Evolutionary conservation across 2,113 vertebrate species (phyloP), one percentile per base, ranked within the genome.

Genomic region (Pterocles gutturalis): DNA sequence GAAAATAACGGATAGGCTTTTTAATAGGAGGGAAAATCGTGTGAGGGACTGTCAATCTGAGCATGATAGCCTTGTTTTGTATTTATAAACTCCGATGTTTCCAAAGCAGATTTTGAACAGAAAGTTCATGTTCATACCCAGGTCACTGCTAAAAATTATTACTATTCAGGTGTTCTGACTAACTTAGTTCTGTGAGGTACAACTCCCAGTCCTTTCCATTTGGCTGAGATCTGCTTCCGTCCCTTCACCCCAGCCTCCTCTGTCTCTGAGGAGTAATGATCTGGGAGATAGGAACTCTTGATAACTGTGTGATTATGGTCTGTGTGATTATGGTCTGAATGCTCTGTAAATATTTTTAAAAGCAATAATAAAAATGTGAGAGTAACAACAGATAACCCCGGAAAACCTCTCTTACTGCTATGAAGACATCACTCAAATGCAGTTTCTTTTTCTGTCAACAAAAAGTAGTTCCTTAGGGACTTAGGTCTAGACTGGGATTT

Each of bases 291-390:
- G 28, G 76, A 96, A 62, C 73, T 33, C 38, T 76, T 71, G 28
- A 53, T 84, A 79, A 79, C 66, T 26, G 34, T 54, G 38, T 89
- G 91, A 64, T 89, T 97, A 93, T 60, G 36, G 29, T 29, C 66
- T 26, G 34, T 54, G 38, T 89, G 91, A 64, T 89, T 97, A 94
- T 60, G 36, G 29, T 28, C 41, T 49, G 66, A 85, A 70, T 76
- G 31, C 34, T 84, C 46, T 72, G 26, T 71, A 88, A 94, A 96
- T 86, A 16, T 53, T 53, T 93, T 92, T 79, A 45, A 93, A 97
- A 90, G 43, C 87, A 93, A 55, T 62, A 94, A 96, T 89, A 91
- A 82, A 92, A 91, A 76, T 33, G 22, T 73, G n/a, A 13, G 7
- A 93, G 81, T 83, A 93, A 58, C 64, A 78, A 53, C 13, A 28